Evolutionary conservation across 2,797 vertebrate species (phyloP).

Genomic region (Poliocrania exsul): DNA sequence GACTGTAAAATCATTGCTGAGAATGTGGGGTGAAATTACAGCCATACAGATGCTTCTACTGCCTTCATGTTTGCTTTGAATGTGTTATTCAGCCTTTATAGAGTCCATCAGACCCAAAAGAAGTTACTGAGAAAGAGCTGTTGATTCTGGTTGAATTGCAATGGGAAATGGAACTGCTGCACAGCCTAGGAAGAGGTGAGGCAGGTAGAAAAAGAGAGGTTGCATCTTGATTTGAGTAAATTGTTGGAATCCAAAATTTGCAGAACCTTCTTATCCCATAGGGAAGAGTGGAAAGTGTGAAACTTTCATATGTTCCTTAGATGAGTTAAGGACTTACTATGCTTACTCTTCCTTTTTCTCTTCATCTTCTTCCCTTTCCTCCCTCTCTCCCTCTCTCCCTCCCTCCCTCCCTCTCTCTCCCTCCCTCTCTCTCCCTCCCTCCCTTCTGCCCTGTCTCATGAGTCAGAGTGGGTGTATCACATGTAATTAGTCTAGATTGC

Average conservation of each 20-base stretch:
- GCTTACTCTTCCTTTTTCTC: neutral
- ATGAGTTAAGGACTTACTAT: neutral
- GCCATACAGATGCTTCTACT: neutral
- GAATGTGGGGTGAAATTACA: neutral
- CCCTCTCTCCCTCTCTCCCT: neutral
- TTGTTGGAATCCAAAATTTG: neutral
- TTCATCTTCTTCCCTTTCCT: neutral
- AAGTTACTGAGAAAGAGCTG: neutral
- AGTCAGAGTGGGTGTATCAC: slow-evolving; percentile 76
- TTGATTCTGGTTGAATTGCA: neutral
- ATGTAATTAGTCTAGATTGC: slow-evolving; percentile 73
- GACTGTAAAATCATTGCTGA: neutral
- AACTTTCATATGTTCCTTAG: neutral
- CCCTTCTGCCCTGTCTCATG: slow-evolving; percentile 32
- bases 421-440: neutral
- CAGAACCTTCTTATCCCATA: neutral
- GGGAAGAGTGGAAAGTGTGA: neutral
- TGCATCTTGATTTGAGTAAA: neutral
- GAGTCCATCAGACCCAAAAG: neutral
- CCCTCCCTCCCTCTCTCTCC: neutral
- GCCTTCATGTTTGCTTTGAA: neutral
- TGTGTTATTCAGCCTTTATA: neutral
- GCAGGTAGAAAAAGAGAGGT: neutral
- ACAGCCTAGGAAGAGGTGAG: neutral
- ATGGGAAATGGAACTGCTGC: neutral